A percentile compares a stretch with the other conserved stretches of the same genome.
Conservation (phyloP, 2,888 invertebrate species). For the Actias luna region DNA sequence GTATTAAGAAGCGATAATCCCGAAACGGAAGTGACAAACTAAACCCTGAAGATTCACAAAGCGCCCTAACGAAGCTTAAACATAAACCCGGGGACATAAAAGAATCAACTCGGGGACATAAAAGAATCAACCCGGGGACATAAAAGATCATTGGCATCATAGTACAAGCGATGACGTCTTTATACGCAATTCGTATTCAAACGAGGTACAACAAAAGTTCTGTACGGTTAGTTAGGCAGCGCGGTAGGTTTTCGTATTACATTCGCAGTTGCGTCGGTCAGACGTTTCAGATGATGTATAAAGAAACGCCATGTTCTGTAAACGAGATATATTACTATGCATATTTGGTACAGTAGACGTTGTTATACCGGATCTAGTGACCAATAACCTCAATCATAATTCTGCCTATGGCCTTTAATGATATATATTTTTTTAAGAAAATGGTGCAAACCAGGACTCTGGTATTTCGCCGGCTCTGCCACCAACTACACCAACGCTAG, state of each 20-base stretch:
- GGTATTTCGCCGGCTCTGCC: too few species aligned
- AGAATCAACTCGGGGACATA: too few species aligned
- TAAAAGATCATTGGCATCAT: constrained; percentile 27
- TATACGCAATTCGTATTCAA: constrained; percentile 27
- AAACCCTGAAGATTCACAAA: constrained; percentile 6
- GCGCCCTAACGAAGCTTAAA: constrained; percentile 15
- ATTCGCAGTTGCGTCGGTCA: background rate
- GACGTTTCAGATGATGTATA: background rate
- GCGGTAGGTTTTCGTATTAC: constrained; percentile 5
- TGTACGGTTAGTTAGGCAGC: constrained; percentile 20
- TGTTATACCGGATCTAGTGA: too few species aligned
- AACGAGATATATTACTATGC: too few species aligned
- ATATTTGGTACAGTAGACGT: too few species aligned
- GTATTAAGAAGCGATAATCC: background rate
- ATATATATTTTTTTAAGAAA: too few species aligned
- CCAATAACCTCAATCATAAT: too few species aligned
- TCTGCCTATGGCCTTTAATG: too few species aligned
- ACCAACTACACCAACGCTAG: too few species aligned
- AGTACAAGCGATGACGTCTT: constrained; percentile 23
- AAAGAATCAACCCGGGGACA: constrained; percentile 17
- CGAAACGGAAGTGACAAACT: background rate
- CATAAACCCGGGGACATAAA: too few species aligned
- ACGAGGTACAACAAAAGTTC: constrained; percentile 18
- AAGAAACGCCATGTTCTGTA: background rate
- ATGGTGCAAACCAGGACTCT: too few species aligned